Base-by-base conservation (phyloP, 2,888 invertebrate species). In the Drosophila nigricruria region DNA sequence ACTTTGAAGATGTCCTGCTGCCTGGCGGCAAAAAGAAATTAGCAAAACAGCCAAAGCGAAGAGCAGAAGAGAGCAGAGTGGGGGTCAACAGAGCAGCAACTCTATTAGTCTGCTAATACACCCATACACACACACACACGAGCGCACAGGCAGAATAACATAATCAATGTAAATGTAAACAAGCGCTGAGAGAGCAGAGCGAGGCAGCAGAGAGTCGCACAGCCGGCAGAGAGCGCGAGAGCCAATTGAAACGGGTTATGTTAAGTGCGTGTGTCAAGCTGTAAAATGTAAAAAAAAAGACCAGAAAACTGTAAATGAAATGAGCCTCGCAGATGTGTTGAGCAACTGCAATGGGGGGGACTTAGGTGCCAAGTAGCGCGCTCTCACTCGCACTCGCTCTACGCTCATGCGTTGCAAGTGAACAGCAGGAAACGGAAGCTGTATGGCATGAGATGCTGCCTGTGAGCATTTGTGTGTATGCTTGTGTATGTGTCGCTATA, bases 141-240 rank as follows among this genome's bases (percentile, higher is more conserved):
- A 5, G n/a, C 10, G 10, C 27, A 10, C 18, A 32, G 74, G 78
- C 52, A 34, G 34, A 79, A 73, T 88, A 88, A 86, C 86, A 88
- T 88, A 86, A 86, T 86, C 86, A 86, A 84, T 86, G 89, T 79
- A 76, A 88, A 88, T 83, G 86, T 79, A 79, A 78, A 74, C 77
- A 64, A 59, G 67, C 56, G 58, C 57, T 47, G 47, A 36, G 45
- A 27, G 32, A 23, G 43, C 30, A 27, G 14, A 42, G 30, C 47
- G 0, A 25, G n/a, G 23, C 47, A 23, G 10, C 61, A 64, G 53
- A 59, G 59, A 62, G 65, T 67, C 58, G 65, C 61, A 47, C 38
- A 25, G 59, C 58, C 67, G 68, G 64, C 59, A 58, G 54, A 56
- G 58, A 57, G 58, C 27, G 71, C 43, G 42, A 38, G 65, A 42